Evolutionary conservation across 2,797 vertebrate species (phyloP).

Genomic region (Simalia tracyae): DNA sequence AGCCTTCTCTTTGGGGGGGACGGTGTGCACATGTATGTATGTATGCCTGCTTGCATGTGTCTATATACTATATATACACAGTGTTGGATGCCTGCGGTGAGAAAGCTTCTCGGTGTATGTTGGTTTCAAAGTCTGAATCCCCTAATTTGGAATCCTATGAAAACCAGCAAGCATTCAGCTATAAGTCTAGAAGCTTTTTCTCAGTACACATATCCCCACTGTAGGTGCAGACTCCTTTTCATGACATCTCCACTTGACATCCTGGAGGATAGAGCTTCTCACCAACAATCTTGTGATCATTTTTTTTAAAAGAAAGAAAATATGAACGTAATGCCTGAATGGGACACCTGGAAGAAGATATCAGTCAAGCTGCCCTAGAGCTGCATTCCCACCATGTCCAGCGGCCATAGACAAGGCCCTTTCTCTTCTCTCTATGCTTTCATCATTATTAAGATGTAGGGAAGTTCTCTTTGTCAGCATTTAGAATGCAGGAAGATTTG

Average conservation of each 20-base stretch:
- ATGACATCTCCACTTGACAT: neutral
- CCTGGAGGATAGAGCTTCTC: neutral
- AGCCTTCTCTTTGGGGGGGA: neutral
- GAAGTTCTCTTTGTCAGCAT: neutral
- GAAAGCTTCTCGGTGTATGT: neutral
- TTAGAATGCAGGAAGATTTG: neutral
- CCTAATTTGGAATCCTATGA: neutral
- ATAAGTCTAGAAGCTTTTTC: neutral
- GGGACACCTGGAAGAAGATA: neutral
- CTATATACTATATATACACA: neutral
- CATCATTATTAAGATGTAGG: neutral
- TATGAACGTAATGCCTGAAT: neutral
- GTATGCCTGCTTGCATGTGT: neutral
- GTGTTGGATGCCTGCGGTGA: neutral
- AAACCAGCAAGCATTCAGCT: neutral
- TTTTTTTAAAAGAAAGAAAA: neutral
- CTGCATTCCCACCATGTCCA: neutral
- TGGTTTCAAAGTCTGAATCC: neutral
- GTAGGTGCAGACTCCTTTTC: neutral
- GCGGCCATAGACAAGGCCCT: neutral
- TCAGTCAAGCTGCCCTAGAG: neutral
- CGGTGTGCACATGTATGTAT: too few relatives aligned
- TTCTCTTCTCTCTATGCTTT: neutral
- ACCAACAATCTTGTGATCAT: neutral
- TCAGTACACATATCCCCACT: neutral